These are phyloP conservation scores for Rhinogobius similis DNA, from an alignment of 2,113 vertebrate species.

Conservation along the genomic window DNA sequence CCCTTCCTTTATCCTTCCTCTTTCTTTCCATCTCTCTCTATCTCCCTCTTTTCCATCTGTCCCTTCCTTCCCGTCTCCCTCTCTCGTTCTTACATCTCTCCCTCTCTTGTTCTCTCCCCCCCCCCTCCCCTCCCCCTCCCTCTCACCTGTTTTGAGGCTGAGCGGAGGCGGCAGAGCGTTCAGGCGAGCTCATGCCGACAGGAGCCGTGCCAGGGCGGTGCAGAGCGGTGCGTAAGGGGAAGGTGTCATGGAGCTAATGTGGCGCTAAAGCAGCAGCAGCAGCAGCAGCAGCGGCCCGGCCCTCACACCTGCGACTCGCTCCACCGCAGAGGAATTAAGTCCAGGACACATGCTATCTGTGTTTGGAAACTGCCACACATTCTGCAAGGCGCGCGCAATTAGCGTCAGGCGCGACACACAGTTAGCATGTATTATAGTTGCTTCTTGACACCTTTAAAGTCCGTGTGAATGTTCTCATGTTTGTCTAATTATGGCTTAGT, in stretches of 20 bases:
- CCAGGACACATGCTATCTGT: neutral
- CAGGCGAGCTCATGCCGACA: neutral
- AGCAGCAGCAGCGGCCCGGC: neutral
- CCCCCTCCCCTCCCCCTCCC: neutral
- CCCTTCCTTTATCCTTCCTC: neutral
- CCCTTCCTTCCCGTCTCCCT: neutral
- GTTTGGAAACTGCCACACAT: no score
- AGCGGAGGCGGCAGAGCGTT: conserved; percentile 3
- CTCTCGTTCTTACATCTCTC: no score
- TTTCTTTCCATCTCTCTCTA: neutral
- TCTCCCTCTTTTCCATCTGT: no score
- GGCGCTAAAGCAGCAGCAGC: neutral
- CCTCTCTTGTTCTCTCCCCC: neutral
- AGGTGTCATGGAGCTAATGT: conserved; percentile 6
- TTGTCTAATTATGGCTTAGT: no score
- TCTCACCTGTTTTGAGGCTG: conserved; percentile 1
- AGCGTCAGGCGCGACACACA: no score
- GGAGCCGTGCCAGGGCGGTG: neutral
- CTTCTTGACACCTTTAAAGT: no score
- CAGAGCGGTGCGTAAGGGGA: neutral
- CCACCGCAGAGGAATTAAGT: neutral
- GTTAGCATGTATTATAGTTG: no score
- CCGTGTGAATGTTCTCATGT: no score
- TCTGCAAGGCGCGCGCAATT: no score
- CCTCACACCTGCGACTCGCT: neutral